Percentiles rank a stretch among this genome's conserved stretches.
These are phyloP conservation scores for Epinotia nisella DNA, from an alignment of 2,888 invertebrate genomes.

Conservation along the genomic window DNA sequence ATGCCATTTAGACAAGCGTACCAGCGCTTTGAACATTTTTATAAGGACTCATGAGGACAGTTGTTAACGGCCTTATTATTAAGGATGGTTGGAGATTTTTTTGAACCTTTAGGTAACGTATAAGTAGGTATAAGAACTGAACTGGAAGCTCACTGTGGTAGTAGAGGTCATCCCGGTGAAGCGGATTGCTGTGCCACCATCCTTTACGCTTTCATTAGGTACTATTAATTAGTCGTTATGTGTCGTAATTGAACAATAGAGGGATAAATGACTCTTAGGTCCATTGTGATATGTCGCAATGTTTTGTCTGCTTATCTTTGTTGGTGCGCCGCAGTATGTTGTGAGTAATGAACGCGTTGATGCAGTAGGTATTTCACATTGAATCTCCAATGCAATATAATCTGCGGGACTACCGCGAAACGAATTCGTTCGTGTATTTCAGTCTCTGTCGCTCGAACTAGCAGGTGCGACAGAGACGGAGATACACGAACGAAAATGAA, in stretches of 20 bases:
- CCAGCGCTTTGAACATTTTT: too few relatives aligned
- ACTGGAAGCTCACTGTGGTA: background rate
- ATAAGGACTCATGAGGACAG: too few relatives aligned
- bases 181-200: slow-evolving; percentile 46
- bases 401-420: too few relatives aligned
- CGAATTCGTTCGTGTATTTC: too few relatives aligned
- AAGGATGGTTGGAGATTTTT: too few relatives aligned
- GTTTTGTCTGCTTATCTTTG: slow-evolving; percentile 41
- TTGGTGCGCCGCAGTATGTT: slow-evolving; percentile 7
- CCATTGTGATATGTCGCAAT: slow-evolving; percentile 21
- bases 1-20: too few relatives aligned
- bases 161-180: slow-evolving; percentile 5
- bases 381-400: slow-evolving; percentile 31
- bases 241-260: slow-evolving; percentile 37
- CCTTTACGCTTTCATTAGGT: slow-evolving; percentile 50
- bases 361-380: slow-evolving; percentile 42
- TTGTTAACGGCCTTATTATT: too few relatives aligned
- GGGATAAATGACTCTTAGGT: slow-evolving; percentile 19
- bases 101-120: too few relatives aligned
- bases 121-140: too few relatives aligned
- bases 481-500: too few relatives aligned
- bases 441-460: too few relatives aligned
- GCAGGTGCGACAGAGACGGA: too few relatives aligned
- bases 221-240: slow-evolving; percentile 47
- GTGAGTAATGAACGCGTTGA: slow-evolving; percentile 7